A percentile compares a stretch with the other conserved stretches of the same genome.
Evolutionary conservation across 2,113 vertebrate species (phyloP).

Genomic region (Delphinapterus leucas): DNA sequence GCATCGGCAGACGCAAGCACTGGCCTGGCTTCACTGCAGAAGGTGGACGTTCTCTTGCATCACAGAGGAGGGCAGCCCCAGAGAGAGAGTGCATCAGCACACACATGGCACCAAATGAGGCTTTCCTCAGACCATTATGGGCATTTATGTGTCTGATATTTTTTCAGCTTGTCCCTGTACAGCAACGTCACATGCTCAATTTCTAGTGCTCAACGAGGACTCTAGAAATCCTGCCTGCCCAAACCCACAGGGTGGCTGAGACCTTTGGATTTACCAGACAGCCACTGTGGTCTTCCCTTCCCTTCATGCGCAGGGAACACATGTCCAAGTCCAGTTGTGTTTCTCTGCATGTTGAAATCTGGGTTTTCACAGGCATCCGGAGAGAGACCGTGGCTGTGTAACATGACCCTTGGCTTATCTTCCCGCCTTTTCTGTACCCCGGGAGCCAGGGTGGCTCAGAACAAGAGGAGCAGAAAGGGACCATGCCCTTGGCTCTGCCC

Average conservation of each 20-base stretch:
- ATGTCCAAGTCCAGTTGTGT: no score
- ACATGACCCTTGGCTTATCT: fast-evolving
- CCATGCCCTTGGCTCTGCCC: no score
- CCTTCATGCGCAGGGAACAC: not conserved
- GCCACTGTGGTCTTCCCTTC: not conserved
- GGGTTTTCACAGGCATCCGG: no score
- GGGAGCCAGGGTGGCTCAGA: not conserved
- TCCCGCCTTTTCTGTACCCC: not conserved
- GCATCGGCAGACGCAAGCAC: fast-evolving
- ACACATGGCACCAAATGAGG: not conserved
- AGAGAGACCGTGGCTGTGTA: not conserved
- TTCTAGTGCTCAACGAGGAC: not conserved
- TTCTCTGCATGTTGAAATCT: not conserved
- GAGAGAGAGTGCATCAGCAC: not conserved
- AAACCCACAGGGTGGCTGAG: fast-evolving
- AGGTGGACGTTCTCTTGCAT: fast-evolving
- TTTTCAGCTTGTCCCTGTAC: not conserved
- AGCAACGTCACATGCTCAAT: not conserved
- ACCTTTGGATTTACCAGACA: not conserved
- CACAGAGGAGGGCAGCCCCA: no score
- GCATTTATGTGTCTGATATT: no score
- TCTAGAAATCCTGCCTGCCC: not conserved
- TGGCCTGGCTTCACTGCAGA: not conserved
- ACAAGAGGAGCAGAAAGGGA: not conserved
- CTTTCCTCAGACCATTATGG: not conserved